Evolutionary conservation across 2,797 vertebrate species (phyloP).

Genomic region (Pagetopsis macropterus): DNA sequence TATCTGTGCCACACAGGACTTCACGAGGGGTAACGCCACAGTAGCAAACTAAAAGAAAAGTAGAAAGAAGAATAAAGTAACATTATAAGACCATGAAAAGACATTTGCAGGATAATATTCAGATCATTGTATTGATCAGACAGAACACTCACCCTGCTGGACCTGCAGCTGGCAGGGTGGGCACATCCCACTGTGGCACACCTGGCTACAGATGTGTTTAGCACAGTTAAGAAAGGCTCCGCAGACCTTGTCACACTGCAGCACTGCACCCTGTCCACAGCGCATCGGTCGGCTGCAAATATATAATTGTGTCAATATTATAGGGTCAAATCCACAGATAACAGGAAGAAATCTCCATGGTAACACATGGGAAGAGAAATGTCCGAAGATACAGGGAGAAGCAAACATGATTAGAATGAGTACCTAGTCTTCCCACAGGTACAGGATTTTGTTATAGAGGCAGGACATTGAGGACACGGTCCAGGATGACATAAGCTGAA

Average conservation of each 20-base stretch:
- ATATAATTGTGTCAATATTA: conserved; percentile 11
- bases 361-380: not conserved
- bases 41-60: conserved; percentile 87
- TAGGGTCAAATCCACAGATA: not conserved
- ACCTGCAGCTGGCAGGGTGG: conserved; percentile 89
- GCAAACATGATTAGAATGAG: not conserved
- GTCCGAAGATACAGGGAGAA: not conserved
- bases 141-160: conserved; percentile 86
- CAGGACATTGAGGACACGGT: conserved; percentile 96
- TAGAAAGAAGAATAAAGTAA: no score
- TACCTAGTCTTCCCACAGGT: conserved; percentile 94
- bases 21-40: conserved; percentile 88
- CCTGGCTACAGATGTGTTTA: conserved; percentile 89
- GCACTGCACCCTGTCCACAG: conserved; percentile 88
- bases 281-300: conserved; percentile 92
- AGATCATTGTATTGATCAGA: not conserved
- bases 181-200: conserved; percentile 92
- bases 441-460: conserved; percentile 93
- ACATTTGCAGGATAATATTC: not conserved
- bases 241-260: conserved; percentile 90
- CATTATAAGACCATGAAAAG: not conserved
- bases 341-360: not conserved
- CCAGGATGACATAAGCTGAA: conserved; percentile 95
- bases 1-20: conserved; percentile 90
- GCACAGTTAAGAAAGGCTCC: conserved; percentile 90